Base-by-base conservation (phyloP, 2,797 vertebrate genomes). In the Menidia menidia region DNA sequence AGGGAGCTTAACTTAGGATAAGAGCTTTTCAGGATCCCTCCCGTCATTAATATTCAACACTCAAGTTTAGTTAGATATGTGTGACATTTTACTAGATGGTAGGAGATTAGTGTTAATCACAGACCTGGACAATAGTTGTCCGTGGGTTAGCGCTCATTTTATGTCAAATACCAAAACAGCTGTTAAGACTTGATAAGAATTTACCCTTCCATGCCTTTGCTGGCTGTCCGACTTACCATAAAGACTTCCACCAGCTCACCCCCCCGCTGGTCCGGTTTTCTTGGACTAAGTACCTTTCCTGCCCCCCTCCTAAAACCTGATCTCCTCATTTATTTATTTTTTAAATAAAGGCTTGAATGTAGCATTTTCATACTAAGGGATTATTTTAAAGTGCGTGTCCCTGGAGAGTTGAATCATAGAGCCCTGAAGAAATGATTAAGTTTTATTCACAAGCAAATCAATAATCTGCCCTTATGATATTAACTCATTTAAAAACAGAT, bases 131-230 rank as follows among this genome's bases (percentile, higher is more conserved):
- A 25, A 44, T 1, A 75, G 66, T 42, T 14, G 19, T 61, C 32
- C 3, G 25, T 51, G 19, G 61, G 18, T 60, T 32, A n/a, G 25
- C 4, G 44, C 76, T 84, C 64, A 63, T 66, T 76, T 41, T 67
- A 64, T 66, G 71, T 61, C 32, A 60, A 69, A 52, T 50, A 81
- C 35, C 33, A 71, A 33, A 45, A 6, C 70, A 55, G 30, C 63
- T 59, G 58, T 81, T 78, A 73, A n/a, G 16, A 52, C 61, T 74
- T 84, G 76, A 86, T 74, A 77, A 64, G 52, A 66, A 68, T 68
- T 77, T 66, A 45, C 67, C 57, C 35, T 64, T 77, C 81, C 72
- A 77, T 56, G 39, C 78, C 64, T 60, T 10, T 5, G 3, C 61
- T 61, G 64, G 45, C 58, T 60, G 54, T 71, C 61, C 62, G 55